phyloP scores from a whole-genome alignment of 2,113 vertebrate species.

The Crotalus horridus region DNA sequence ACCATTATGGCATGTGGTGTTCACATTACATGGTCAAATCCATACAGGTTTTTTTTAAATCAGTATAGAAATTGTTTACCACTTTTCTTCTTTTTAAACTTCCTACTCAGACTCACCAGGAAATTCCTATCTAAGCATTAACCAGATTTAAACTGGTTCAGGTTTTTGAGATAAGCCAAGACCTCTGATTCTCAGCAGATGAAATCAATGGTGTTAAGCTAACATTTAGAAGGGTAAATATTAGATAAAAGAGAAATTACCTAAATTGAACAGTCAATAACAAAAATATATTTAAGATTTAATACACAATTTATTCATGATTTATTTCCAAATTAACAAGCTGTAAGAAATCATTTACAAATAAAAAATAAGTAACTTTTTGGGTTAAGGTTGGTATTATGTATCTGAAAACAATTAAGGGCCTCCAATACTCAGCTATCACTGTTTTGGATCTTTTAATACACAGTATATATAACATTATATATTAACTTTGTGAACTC shows the following conservation, averaged over 20 bases:
- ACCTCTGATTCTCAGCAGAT: neutral
- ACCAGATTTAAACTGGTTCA: neutral
- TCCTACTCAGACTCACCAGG: neutral
- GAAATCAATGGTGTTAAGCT: neutral
- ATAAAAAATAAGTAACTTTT: neutral
- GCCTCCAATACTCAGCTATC: neutral
- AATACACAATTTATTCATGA: neutral
- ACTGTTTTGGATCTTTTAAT: neutral
- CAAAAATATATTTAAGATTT: neutral
- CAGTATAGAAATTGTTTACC: neutral
- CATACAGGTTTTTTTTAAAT: neutral
- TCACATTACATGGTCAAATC: neutral
- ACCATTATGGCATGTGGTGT: neutral
- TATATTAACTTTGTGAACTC: too few species aligned
- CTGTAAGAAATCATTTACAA: slow-evolving; percentile 11
- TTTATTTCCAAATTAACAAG: neutral
- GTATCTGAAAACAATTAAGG: neutral
- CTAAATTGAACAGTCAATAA: neutral
- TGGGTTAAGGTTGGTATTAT: accelerated
- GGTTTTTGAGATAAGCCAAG: neutral
- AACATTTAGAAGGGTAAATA: neutral
- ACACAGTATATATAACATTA: neutral
- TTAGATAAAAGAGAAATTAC: neutral
- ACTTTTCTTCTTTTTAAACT: neutral
- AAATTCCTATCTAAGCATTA: neutral